These are phyloP conservation scores for Cathartes aura DNA, from an alignment of 2,113 vertebrate species.

Conservation along the genomic window DNA sequence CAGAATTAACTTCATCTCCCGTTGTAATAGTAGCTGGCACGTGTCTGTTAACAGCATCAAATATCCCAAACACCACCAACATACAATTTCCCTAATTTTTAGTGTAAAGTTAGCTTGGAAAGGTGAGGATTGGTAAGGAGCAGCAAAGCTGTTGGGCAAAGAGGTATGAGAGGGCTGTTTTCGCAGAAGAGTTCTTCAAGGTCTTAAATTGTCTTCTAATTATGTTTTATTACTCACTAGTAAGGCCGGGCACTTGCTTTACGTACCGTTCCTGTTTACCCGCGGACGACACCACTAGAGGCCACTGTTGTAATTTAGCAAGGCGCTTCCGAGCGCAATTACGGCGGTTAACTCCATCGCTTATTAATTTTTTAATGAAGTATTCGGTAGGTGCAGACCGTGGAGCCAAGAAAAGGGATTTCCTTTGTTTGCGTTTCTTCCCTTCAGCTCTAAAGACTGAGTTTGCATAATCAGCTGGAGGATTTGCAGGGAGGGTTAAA, in stretches of 20 bases:
- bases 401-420: neutral
- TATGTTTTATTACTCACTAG: neutral
- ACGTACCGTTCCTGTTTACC: accelerated
- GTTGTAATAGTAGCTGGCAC: neutral
- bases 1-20: neutral
- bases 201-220: neutral
- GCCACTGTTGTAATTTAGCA: conserved; percentile 26
- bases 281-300: neutral
- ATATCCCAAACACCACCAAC: accelerated
- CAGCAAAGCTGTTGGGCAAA: neutral
- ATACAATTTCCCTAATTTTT: neutral
- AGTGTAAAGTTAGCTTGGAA: neutral
- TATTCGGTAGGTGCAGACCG: neutral
- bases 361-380: neutral
- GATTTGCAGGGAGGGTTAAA: neutral
- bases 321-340: accelerated
- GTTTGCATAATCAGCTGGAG: neutral
- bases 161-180: neutral
- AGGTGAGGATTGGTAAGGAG: neutral
- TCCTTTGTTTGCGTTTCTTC: neutral
- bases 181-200: neutral
- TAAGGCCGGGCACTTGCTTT: accelerated
- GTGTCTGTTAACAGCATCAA: neutral
- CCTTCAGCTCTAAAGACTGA: neutral
- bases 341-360: accelerated